Evolutionary conservation across 2,888 invertebrate species (phyloP).

Genomic region (Dysmachus trigonus): DNA sequence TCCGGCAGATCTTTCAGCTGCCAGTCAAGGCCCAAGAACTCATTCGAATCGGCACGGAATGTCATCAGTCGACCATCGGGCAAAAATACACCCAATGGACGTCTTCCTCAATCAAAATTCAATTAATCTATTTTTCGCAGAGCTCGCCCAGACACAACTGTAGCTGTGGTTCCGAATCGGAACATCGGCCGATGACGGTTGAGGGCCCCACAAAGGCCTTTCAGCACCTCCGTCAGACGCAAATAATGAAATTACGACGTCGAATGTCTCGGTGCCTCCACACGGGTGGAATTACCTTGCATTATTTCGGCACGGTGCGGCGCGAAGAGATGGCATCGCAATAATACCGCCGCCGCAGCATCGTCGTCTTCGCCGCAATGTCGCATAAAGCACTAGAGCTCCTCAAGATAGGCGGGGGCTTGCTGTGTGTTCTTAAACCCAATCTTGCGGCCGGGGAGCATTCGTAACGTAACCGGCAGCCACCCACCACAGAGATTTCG

Average conservation of each 20-base stretch:
- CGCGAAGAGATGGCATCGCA: not conserved
- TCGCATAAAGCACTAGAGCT: not conserved
- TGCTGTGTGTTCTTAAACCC: not conserved
- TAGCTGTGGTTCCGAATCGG: not conserved
- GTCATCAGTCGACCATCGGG: not conserved
- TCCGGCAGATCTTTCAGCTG: not conserved
- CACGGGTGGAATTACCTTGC: constrained; percentile 14
- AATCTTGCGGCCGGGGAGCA: not conserved
- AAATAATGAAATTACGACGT: constrained; percentile 27
- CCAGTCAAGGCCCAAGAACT: not conserved
- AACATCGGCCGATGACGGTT: not conserved
- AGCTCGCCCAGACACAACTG: not conserved
- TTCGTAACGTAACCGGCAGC: not conserved
- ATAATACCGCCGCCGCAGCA: not conserved
- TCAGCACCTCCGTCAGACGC: constrained; percentile 30
- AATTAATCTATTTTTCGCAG: constrained; percentile 32
- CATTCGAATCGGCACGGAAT: not conserved
- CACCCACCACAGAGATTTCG: not conserved
- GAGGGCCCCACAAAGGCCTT: constrained; percentile 1
- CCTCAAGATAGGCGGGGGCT: not conserved
- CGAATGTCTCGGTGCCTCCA: constrained; percentile 14
- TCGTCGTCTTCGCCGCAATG: not conserved
- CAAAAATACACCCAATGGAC: not conserved
- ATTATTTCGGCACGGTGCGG: constrained; percentile 4
- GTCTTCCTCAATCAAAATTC: constrained; percentile 32